Evolutionary conservation across 2,888 invertebrate species (phyloP).

Genomic region (Oxystoma pomonae): DNA sequence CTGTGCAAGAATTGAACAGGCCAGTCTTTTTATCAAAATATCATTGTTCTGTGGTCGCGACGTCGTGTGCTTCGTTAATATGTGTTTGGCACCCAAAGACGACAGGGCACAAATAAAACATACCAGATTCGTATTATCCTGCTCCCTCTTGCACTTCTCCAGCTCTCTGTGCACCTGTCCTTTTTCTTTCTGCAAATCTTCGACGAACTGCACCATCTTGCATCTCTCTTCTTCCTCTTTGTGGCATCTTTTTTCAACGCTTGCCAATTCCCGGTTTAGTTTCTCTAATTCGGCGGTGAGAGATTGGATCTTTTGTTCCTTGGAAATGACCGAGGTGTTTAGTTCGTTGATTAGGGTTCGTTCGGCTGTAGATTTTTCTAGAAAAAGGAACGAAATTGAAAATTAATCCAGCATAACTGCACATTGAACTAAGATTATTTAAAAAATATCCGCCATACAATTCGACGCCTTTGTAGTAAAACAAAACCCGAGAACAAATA

Average conservation of each 20-base stretch:
- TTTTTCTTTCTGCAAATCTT: conserved; percentile 50
- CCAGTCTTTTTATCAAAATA: no score
- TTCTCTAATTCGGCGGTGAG: conserved; percentile 27
- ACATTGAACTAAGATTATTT: no score
- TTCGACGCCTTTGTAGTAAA: no score
- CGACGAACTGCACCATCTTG: conserved; percentile 40
- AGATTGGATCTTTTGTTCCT: conserved; percentile 36
- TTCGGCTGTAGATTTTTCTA: conserved; percentile 44
- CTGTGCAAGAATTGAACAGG: no score
- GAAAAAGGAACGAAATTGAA: no score
- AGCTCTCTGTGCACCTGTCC: conserved; percentile 38
- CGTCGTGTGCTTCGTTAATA: no score
- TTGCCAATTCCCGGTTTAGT: conserved; percentile 38
- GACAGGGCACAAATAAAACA: no score
- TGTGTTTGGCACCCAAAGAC: no score
- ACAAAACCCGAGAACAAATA: no score
- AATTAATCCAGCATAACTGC: no score
- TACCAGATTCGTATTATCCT: conserved; percentile 40
- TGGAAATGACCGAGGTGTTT: conserved; percentile 44
- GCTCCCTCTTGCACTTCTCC: conserved; percentile 36
- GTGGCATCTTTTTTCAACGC: conserved; percentile 36
- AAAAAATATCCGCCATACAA: no score
- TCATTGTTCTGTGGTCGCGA: no score
- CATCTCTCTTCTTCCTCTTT: conserved; percentile 31
- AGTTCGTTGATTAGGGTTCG: conserved; percentile 41